These are phyloP conservation scores for Mormyrus hasselquistii DNA, from an alignment of 2,797 vertebrate species.

Conservation along the genomic window DNA sequence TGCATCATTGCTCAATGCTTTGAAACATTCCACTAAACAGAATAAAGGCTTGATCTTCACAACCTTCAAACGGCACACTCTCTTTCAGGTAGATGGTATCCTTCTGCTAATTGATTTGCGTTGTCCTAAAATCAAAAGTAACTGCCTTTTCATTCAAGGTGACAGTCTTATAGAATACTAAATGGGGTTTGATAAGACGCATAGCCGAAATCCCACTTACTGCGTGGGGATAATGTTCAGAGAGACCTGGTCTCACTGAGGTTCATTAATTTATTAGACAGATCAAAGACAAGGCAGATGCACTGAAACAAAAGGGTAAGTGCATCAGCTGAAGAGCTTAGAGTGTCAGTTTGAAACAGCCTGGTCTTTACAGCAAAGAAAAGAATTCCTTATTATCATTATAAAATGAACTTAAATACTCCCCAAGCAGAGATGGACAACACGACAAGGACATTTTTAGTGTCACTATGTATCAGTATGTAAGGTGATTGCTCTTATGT, in stretches of 20 bases:
- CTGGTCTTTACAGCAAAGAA: background rate
- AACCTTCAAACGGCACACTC: background rate
- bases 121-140: background rate
- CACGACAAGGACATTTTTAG: background rate
- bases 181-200: background rate
- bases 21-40: background rate
- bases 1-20: background rate
- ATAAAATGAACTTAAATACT: background rate
- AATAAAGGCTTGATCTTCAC: background rate
- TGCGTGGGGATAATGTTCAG: background rate
- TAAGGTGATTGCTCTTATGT: background rate
- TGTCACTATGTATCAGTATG: background rate
- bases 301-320: background rate
- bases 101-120: background rate
- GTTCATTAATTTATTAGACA: background rate
- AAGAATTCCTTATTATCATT: background rate
- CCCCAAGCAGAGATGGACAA: background rate
- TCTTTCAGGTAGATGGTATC: background rate
- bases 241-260: background rate
- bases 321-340: background rate
- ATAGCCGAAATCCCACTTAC: background rate
- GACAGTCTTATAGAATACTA: background rate
- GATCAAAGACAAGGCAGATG: background rate
- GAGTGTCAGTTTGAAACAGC: background rate
- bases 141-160: background rate